phyloP scores from a whole-genome alignment of 1,140 invertebrate genomes.

The Phthorimaea operculella region DNA sequence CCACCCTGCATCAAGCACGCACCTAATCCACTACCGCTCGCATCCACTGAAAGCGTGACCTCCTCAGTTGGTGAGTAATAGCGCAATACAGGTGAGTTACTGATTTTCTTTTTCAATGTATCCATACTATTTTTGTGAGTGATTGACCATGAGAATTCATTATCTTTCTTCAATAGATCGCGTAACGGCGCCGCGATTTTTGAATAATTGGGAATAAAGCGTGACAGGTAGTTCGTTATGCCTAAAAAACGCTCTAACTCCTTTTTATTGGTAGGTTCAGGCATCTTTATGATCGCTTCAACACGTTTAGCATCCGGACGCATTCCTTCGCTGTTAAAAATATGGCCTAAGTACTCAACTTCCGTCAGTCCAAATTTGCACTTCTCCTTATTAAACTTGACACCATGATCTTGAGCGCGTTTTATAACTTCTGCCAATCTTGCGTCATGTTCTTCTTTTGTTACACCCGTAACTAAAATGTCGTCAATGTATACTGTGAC shows the following conservation, averaged over 20 bases:
- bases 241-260: conserved; percentile 47
- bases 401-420: not conserved
- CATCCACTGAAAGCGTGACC: conserved; percentile 16
- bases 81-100: conserved; percentile 22
- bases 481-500: conserved; percentile 4
- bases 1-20: conserved; percentile 26
- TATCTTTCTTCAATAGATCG: conserved; percentile 34
- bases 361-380: not conserved
- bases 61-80: conserved; percentile 24
- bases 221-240: conserved; percentile 37
- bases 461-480: not conserved
- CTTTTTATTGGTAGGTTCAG: conserved; percentile 31
- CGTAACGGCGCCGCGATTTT: conserved; percentile 25
- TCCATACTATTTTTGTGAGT: conserved; percentile 35
- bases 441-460: conserved; percentile 3
- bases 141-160: conserved; percentile 35
- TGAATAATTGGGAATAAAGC: conserved; percentile 49
- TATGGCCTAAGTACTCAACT: conserved; percentile 4
- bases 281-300: conserved; percentile 10
- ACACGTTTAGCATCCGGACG: not conserved
- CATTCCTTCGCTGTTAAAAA: conserved; percentile 5
- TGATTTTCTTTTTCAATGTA: conserved; percentile 34
- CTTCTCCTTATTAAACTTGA: conserved; percentile 8
- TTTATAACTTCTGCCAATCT: conserved; percentile 5
- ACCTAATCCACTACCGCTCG: conserved; percentile 22